Base-by-base conservation (phyloP, 2,797 vertebrate genomes). In the Poeciliopsis paucimaculata region DNA sequence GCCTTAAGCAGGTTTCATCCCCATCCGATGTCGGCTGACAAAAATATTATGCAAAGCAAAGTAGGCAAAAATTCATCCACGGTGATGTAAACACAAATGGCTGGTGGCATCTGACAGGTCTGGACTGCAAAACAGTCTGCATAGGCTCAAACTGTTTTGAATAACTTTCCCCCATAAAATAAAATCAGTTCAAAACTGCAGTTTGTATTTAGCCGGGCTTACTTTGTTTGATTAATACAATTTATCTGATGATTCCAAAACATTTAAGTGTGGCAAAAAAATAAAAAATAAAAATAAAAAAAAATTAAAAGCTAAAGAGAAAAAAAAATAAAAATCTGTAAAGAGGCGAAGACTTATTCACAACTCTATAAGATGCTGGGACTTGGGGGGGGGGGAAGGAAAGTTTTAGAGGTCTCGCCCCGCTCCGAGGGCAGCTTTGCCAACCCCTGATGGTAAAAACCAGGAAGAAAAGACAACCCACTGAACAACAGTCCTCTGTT, bases 401-500 rank as follows among this genome's bases (percentile, higher is more conserved):
- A 49, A 7, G 62, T 20, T 10, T 66, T 66, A 26, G 34, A 66
- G 64, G 18, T 10, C 7, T 10, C 5, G 7, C 15, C 15, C 28
- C 28, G 60, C 60, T 64, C 9, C 39, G 10, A 41, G 36, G 4
- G 36, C 18, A 43, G 41, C 26, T 46, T 28, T 72, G 12, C 43
- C 68, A 46, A 18, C 12, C 68, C 43, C 68, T 16, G 43, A 72
- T 72, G 43, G 43, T 16, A 28, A 46, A 46, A 4, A 91, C 74
- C 91, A 91, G 90, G 90, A 91, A 89, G 90, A 84, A 53, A 72
- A 34, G 46, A 13, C n/a, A 28, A 36, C 53, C 31, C 36, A 26
- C 5, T 46, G 5, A 9, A 49, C 28, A 23, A 9, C 82, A 76
- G 81, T 28, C 74, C 60, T 28, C 23, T 39, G 49, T 0, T 5